Percentiles rank a stretch among this genome's conserved stretches.
Evolutionary conservation across 2,797 vertebrate species (phyloP).

Genomic region (Falco concolor): DNA sequence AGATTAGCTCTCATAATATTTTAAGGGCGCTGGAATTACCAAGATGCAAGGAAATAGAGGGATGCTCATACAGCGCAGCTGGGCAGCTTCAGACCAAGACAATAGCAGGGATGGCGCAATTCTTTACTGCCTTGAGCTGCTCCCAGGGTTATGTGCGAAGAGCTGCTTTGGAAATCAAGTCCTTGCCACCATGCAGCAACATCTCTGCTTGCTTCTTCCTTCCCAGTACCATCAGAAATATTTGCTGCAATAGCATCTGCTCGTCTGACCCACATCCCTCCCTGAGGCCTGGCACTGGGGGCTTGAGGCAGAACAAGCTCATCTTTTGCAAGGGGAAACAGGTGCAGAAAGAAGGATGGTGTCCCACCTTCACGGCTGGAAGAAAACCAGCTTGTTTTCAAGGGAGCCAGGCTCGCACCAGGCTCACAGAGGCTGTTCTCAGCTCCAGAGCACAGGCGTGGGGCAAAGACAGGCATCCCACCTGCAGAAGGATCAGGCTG

Average conservation of each 20-base stretch:
- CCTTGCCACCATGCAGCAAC: background rate
- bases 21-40: conserved; percentile 27
- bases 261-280: background rate
- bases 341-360: background rate
- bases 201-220: background rate
- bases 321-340: background rate
- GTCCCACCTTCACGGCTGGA: background rate
- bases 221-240: background rate
- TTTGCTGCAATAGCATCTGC: background rate
- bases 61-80: conserved; percentile 46
- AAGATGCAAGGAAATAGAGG: conserved; percentile 28
- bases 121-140: background rate
- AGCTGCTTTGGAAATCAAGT: conserved; percentile 1
- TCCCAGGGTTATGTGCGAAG: background rate
- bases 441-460: background rate
- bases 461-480: background rate
- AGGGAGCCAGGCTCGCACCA: background rate
- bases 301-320: background rate
- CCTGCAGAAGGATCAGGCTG: background rate
- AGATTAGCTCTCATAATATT: conserved; percentile 22
- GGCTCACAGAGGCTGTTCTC: background rate
- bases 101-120: background rate
- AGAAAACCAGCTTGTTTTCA: background rate
- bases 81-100: background rate
- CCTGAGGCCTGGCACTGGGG: background rate